Percentiles rank a stretch among this genome's conserved stretches.
These are phyloP conservation scores for Bos taurus DNA, from an alignment of 2,113 vertebrate species.

Conservation along the genomic window ARS-UCD2.0 NC_037334.1:17978501-17979000, in stretches of 20 bases:
- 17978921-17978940: constrained; percentile 84
- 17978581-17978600: accelerated
- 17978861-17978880: constrained; percentile 86
- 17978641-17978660: background rate
- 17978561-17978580: background rate
- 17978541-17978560: accelerated
- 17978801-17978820: accelerated
- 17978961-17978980: constrained; percentile 84
- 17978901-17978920: constrained; percentile 80
- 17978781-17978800: background rate
- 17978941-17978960: constrained; percentile 84
- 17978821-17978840: no score
- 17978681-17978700: background rate
- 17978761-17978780: background rate
- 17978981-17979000: constrained; percentile 83
- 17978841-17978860: background rate
- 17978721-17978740: background rate
- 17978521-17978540: background rate
- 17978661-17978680: accelerated
- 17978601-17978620: background rate
- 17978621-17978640: background rate
- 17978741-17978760: background rate
- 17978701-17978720: background rate
- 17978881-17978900: constrained; percentile 83
- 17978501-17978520: background rate